Evolutionary conservation across 2,888 invertebrate genomes (phyloP).

Genomic region (Leucophenga maculata): DNA sequence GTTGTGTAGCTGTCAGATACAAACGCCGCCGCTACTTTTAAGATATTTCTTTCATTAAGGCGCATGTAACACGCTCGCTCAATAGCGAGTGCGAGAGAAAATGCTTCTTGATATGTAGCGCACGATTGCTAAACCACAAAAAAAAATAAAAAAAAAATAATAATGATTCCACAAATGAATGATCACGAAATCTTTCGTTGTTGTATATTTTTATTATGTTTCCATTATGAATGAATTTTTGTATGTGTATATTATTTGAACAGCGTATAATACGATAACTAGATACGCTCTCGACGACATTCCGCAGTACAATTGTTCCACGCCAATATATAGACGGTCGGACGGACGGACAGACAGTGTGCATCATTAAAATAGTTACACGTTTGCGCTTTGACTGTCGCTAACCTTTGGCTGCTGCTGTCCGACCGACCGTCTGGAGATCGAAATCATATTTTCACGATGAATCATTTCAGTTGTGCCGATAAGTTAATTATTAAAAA

Average conservation of each 20-base stretch:
- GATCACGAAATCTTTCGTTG: constrained; percentile 7
- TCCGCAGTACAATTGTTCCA: not conserved
- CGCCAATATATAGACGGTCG: not conserved
- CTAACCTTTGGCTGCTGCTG: too few species aligned
- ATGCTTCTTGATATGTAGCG: too few species aligned
- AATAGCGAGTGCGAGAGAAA: not conserved
- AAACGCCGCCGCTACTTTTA: too few species aligned
- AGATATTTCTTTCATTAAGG: not conserved
- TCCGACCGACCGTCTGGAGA: too few species aligned
- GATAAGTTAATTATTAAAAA: constrained; percentile 4
- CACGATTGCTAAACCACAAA: constrained; percentile 8
- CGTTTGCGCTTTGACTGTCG: constrained; percentile 1
- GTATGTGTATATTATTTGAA: not conserved
- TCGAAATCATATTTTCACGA: not conserved
- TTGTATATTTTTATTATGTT: not conserved
- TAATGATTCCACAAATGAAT: constrained; percentile 5
- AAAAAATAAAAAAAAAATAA: too few species aligned
- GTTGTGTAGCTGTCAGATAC: too few species aligned
- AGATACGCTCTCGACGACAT: too few species aligned
- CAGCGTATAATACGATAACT: not conserved
- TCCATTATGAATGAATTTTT: not conserved
- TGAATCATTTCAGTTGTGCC: not conserved
- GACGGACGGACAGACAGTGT: not conserved
- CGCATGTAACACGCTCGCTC: not conserved
- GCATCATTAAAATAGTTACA: constrained; percentile 17